These are phyloP conservation scores for Polypterus senegalus DNA, from an alignment of 2,113 vertebrate species.

Conservation along the genomic window DNA sequence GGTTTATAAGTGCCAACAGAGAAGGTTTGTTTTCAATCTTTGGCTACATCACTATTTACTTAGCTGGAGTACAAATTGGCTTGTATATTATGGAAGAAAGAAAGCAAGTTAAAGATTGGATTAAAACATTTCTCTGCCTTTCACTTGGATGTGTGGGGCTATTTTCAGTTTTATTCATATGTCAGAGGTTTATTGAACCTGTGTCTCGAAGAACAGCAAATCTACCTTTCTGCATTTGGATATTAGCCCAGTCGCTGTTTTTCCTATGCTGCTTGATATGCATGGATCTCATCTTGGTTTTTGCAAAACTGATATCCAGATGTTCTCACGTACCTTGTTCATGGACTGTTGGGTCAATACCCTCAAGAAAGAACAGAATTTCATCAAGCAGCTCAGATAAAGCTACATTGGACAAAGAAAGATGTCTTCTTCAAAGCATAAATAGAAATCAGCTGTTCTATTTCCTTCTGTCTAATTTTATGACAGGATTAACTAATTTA, in stretches of 20 bases:
- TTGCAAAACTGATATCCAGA: slow-evolving; percentile 54
- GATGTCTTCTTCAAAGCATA: slow-evolving; percentile 69
- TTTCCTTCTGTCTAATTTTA: slow-evolving; percentile 78
- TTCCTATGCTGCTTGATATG: slow-evolving; percentile 51
- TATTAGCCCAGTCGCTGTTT: slow-evolving; percentile 58
- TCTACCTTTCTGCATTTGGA: slow-evolving; percentile 75
- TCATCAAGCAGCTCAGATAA: slow-evolving; percentile 1
- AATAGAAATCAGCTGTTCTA: slow-evolving; percentile 80
- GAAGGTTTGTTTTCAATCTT: slow-evolving; percentile 75
- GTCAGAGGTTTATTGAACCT: slow-evolving; percentile 49
- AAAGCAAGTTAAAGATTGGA: slow-evolving; percentile 53
- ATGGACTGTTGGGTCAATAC: slow-evolving; percentile 38
- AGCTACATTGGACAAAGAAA: slow-evolving; percentile 1
- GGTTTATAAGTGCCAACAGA: slow-evolving; percentile 76
- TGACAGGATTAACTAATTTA: slow-evolving; percentile 76
- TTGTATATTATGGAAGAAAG: slow-evolving; percentile 54
- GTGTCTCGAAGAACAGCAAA: slow-evolving; percentile 84
- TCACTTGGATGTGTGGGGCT: slow-evolving; percentile 36
- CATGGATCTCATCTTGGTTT: slow-evolving; percentile 57
- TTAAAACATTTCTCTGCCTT: slow-evolving; percentile 33
- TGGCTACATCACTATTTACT: slow-evolving; percentile 76
- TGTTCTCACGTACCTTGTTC: slow-evolving; percentile 55
- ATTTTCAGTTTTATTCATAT: slow-evolving; percentile 36
- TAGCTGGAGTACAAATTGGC: slow-evolving; percentile 81
- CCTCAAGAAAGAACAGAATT: background rate